Evolutionary conservation across 2,113 vertebrate species (phyloP).

Genomic region (Chamaetylas fuelleborni): DNA sequence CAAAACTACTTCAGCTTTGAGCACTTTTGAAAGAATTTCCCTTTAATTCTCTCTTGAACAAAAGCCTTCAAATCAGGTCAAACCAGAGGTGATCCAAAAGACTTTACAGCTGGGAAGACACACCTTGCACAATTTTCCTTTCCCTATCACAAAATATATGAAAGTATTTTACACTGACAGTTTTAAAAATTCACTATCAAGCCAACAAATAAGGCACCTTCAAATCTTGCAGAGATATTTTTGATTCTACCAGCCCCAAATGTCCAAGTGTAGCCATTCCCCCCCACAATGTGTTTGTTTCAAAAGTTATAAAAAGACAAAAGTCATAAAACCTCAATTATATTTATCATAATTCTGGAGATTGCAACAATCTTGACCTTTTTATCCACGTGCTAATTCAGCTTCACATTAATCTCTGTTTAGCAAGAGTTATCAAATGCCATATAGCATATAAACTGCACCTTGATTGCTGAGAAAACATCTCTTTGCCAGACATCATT

Average conservation of each 20-base stretch:
- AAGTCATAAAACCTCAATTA: neutral
- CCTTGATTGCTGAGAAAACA: conserved; percentile 7
- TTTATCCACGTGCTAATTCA: neutral
- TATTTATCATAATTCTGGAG: neutral
- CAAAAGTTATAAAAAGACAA: neutral
- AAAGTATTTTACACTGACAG: fast-evolving
- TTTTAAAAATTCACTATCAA: neutral
- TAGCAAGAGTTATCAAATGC: neutral
- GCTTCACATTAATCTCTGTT: conserved; percentile 18
- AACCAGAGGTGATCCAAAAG: neutral
- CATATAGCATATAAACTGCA: neutral
- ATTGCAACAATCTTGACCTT: neutral
- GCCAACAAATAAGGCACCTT: neutral
- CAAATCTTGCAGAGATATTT: neutral
- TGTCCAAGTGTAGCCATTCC: neutral
- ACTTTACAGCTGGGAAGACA: neutral
- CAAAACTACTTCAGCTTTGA: neutral
- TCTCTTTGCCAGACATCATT: neutral
- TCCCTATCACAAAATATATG: neutral
- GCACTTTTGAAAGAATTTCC: neutral
- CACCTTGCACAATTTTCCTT: neutral
- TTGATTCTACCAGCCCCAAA: neutral
- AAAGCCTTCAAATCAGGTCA: neutral
- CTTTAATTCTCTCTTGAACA: neutral
- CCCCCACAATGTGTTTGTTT: fast-evolving